Evolutionary conservation across 2,888 invertebrate species (phyloP).

Genomic region (Odontocerum albicorne): DNA sequence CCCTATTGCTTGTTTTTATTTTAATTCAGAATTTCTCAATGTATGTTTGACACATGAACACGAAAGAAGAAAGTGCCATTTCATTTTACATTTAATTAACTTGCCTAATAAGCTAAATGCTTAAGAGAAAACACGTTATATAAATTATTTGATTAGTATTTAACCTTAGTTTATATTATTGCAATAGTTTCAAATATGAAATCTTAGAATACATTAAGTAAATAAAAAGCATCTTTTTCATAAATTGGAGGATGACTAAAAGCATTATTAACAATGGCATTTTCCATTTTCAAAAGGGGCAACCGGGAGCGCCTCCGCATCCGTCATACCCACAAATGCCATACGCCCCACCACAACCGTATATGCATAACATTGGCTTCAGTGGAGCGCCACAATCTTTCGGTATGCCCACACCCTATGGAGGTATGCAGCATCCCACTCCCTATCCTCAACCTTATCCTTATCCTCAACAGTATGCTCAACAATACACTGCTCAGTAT

Average conservation of each 20-base stretch:
- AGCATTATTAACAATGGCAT: slow-evolving; percentile 10
- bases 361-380: slow-evolving; percentile 55
- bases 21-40: no score
- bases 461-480: slow-evolving; percentile 45
- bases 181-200: background rate
- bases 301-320: slow-evolving; percentile 45
- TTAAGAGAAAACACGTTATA: no score
- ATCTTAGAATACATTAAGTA: background rate
- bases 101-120: no score
- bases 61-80: no score
- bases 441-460: slow-evolving; percentile 49
- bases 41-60: no score
- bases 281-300: slow-evolving; percentile 47
- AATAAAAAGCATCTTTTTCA: background rate
- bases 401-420: slow-evolving; percentile 52
- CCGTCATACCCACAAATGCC: slow-evolving; percentile 54
- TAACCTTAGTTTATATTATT: no score
- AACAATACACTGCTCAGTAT: slow-evolving; percentile 45
- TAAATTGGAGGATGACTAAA: background rate
- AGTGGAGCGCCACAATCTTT: slow-evolving; percentile 56
- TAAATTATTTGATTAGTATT: no score
- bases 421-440: slow-evolving; percentile 51
- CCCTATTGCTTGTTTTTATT: no score
- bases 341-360: slow-evolving; percentile 44
- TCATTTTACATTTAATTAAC: no score